Evolutionary conservation across 2,797 vertebrate genomes (phyloP).

Genomic region (Miichthys miiuy): DNA sequence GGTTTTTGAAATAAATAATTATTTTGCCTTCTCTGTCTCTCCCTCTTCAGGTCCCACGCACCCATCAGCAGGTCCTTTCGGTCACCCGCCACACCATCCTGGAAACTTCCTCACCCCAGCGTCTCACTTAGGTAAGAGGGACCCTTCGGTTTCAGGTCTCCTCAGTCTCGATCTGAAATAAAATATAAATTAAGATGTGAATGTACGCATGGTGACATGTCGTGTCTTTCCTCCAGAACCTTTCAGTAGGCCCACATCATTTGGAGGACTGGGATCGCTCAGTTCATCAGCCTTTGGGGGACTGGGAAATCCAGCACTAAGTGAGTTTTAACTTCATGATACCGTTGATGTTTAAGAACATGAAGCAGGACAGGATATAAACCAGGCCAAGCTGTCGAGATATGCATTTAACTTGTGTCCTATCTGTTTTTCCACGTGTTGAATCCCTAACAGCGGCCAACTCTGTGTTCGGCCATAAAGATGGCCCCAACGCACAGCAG

Average conservation of each 20-base stretch:
- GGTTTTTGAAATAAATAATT: too few relatives aligned
- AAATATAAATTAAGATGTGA: neutral
- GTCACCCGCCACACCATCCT: constrained; percentile 93
- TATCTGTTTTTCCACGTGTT: constrained; percentile 73
- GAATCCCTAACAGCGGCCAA: constrained; percentile 90
- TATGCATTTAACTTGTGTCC: constrained; percentile 74
- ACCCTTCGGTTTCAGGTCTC: neutral
- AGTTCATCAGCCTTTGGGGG: constrained; percentile 97
- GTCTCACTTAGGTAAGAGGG: constrained; percentile 91
- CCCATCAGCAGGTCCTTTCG: constrained; percentile 91
- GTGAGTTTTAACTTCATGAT: constrained; percentile 87
- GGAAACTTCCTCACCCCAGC: constrained; percentile 94
- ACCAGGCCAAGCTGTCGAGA: constrained; percentile 23
- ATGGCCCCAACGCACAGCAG: constrained; percentile 91
- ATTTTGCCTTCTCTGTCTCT: neutral
- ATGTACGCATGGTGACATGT: constrained; percentile 14
- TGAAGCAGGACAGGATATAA: neutral
- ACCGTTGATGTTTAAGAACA: neutral
- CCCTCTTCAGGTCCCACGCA: constrained; percentile 90
- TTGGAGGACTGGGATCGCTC: constrained; percentile 93
- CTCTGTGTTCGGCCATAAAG: constrained; percentile 97
- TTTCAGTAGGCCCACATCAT: constrained; percentile 91
- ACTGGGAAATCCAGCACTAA: constrained; percentile 96
- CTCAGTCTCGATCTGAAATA: neutral
- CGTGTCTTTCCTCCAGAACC: constrained; percentile 85